phyloP scores from a whole-genome alignment of 2,113 vertebrate genomes.

The Fukomys damarensis region DNA sequence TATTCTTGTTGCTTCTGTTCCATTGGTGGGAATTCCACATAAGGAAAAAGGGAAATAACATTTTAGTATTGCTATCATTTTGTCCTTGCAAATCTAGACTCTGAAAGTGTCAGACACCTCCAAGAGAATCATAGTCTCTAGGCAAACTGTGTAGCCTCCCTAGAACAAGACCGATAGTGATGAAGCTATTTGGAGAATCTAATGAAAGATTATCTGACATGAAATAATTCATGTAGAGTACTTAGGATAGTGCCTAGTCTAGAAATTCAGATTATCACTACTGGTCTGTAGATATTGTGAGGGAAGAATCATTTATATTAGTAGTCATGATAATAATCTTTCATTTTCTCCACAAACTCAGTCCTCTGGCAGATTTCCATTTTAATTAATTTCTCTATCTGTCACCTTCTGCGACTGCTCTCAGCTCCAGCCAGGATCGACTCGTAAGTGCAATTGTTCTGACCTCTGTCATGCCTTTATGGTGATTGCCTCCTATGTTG shows the following conservation, averaged over 20 bases:
- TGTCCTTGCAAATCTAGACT: neutral
- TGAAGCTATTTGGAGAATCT: neutral
- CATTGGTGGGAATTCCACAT: neutral
- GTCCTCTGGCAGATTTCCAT: neutral
- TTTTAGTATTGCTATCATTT: neutral
- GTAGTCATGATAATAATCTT: neutral
- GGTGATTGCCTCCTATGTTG: neutral
- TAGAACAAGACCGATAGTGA: neutral
- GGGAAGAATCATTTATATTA: neutral
- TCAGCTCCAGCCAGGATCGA: neutral
- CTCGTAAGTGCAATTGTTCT: neutral
- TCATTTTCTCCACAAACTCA: neutral
- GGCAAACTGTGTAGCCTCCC: neutral
- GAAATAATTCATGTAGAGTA: neutral
- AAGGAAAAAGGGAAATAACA: neutral
- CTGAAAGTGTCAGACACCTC: neutral
- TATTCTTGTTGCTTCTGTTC: neutral
- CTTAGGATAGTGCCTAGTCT: neutral
- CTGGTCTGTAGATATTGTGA: neutral
- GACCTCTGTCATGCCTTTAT: neutral
- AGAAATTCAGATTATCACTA: neutral
- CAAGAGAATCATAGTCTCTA: neutral
- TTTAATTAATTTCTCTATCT: neutral
- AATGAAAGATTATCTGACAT: neutral
- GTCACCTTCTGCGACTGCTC: neutral